Conservation (phyloP, 2,888 invertebrate genomes). For the Eristalinus aeneus region DNA sequence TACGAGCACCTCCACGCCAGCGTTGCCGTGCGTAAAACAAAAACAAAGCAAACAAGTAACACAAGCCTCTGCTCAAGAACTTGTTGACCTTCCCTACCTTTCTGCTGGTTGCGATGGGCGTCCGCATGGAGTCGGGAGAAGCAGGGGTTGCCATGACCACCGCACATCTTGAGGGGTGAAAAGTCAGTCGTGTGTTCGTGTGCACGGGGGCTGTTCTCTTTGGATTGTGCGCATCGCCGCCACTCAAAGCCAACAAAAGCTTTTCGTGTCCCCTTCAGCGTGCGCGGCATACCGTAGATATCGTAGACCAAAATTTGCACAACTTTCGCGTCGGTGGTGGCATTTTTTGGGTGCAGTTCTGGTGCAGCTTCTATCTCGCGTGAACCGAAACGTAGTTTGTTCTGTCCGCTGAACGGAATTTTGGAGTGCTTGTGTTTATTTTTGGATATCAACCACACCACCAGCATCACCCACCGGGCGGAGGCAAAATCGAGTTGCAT, state of each 20-base stretch:
- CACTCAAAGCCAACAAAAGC: slow-evolving; percentile 24
- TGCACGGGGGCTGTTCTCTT: slow-evolving; percentile 1
- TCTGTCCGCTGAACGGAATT: neutral
- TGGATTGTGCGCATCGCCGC: slow-evolving; percentile 61
- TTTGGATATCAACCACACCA: slow-evolving; percentile 12
- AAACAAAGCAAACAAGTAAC: slow-evolving; percentile 12
- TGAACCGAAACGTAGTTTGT: slow-evolving; percentile 22
- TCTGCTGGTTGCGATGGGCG: slow-evolving; percentile 26
- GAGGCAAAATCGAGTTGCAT: slow-evolving; percentile 18
- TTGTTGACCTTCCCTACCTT: slow-evolving; percentile 68
- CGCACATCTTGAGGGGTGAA: neutral
- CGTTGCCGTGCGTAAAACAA: neutral
- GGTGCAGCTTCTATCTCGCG: slow-evolving; percentile 64
- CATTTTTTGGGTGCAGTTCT: slow-evolving; percentile 62
- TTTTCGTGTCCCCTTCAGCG: slow-evolving; percentile 16
- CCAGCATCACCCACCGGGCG: neutral
- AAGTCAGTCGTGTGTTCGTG: slow-evolving; percentile 37
- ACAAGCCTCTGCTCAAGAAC: slow-evolving; percentile 42
- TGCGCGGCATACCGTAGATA: slow-evolving; percentile 62
- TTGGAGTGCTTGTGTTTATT: neutral
- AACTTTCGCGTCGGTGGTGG: neutral
- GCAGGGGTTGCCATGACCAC: neutral
- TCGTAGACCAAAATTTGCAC: slow-evolving; percentile 28
- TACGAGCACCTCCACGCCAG: slow-evolving; percentile 42
- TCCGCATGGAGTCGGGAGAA: neutral